Conservation (phyloP, 2,888 invertebrate species). For the Mythimna ferrago region DNA sequence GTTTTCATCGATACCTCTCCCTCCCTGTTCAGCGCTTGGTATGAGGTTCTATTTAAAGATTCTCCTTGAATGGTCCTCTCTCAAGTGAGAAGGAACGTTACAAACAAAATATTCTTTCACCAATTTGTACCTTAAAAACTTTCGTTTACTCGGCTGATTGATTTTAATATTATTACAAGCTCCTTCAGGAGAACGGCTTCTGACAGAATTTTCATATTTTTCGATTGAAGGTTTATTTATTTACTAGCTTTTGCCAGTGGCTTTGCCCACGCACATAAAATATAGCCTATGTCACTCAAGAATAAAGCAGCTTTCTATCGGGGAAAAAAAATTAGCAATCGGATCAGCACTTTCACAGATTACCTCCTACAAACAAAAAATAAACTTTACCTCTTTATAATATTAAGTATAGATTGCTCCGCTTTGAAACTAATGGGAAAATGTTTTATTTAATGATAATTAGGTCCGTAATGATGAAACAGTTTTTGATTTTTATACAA, state of each 20-base stretch:
- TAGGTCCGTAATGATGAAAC: conserved; percentile 7
- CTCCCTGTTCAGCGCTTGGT: conserved; percentile 65
- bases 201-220: neutral
- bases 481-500: conserved; percentile 3
- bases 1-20: conserved; percentile 61
- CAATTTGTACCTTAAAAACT: conserved; percentile 42
- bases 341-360: no score
- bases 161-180: conserved; percentile 38
- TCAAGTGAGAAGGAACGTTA: conserved; percentile 27
- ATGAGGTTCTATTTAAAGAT: conserved; percentile 78
- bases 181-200: conserved; percentile 7
- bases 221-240: conserved; percentile 21
- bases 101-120: conserved; percentile 39
- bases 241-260: neutral
- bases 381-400: no score
- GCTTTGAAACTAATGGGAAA: conserved; percentile 3
- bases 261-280: no score
- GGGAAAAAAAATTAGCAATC: no score
- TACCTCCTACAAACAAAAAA: no score
- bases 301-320: no score
- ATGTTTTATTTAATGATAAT: conserved; percentile 9
- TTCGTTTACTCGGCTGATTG: conserved; percentile 47
- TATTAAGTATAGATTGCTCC: neutral
- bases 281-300: no score
- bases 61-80: conserved; percentile 62